Conservation (phyloP, 1,140 invertebrate species). For the Drosophila tropicalis region DNA sequence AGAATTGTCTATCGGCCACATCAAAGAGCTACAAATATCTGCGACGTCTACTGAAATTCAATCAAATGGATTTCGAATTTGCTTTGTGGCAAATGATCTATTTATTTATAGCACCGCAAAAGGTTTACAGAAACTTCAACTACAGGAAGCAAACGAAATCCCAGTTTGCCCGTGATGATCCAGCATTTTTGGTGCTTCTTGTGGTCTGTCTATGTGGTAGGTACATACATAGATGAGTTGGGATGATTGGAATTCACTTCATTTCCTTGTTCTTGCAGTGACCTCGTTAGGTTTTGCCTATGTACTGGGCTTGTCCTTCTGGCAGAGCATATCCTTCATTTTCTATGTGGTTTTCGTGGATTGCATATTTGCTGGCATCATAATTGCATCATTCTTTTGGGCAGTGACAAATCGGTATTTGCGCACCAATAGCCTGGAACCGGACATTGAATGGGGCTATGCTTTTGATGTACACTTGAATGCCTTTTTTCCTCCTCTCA, state of each 20-base stretch:
- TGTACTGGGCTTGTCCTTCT: conserved; percentile 89
- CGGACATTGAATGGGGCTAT: conserved; percentile 99
- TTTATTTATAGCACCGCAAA: conserved; percentile 96
- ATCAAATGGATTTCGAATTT: conserved; percentile 99
- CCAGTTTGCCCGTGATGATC: conserved; percentile 99
- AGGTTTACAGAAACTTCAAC: conserved; percentile 99
- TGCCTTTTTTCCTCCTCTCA: conserved; percentile 96
- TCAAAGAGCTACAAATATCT: conserved; percentile 97
- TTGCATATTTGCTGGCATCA: conserved; percentile 93
- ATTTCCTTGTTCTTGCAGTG: conserved; percentile 84
- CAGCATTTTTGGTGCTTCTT: conserved; percentile 97
- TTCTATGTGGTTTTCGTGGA: conserved; percentile 97
- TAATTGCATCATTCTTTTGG: conserved; percentile 96
- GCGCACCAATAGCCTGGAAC: conserved; percentile 86
- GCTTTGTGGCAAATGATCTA: conserved; percentile 99
- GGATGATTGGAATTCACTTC: background rate
- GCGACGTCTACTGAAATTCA: conserved; percentile 94
- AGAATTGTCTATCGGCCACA: conserved; percentile 91
- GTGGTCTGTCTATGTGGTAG: conserved; percentile 93
- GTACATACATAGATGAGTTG: conserved; percentile 71
- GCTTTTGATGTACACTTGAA: conserved; percentile 99
- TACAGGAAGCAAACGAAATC: conserved; percentile 99
- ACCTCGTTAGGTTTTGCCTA: conserved; percentile 96
- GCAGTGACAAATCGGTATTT: conserved; percentile 93
- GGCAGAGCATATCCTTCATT: conserved; percentile 93